A percentile compares a stretch with the other conserved stretches of the same genome.
Evolutionary conservation across 2,797 vertebrate genomes (phyloP).

Genomic region (Rhincodon typus): DNA sequence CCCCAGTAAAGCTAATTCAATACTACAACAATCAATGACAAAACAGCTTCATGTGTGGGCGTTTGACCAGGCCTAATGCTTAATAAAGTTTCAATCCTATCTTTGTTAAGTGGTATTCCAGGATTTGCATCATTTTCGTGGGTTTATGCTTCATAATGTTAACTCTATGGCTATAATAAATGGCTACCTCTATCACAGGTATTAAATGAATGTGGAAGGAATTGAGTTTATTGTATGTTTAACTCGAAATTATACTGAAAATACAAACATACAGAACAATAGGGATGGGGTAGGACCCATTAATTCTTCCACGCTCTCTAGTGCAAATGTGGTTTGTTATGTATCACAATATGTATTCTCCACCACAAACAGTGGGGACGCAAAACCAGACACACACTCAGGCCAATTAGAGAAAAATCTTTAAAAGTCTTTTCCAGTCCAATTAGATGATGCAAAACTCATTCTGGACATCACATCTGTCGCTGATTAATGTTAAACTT

Average conservation of each 20-base stretch:
- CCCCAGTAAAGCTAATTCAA: not conserved
- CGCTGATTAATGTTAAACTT: not conserved
- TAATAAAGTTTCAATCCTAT: not conserved
- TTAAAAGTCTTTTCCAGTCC: not conserved
- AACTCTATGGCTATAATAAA: not conserved
- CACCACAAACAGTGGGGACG: not conserved
- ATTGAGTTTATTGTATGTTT: not conserved
- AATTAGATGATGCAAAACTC: not conserved
- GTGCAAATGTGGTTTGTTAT: not conserved
- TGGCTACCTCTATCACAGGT: not conserved
- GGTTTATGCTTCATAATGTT: not conserved
- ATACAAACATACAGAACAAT: not conserved
- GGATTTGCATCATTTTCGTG: not conserved
- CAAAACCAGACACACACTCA: not conserved
- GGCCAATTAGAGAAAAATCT: not conserved
- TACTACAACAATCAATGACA: not conserved
- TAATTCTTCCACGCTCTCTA: not conserved
- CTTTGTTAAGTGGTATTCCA: not conserved
- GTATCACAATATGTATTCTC: not conserved
- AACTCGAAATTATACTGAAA: not conserved
- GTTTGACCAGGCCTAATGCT: not conserved
- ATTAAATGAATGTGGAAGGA: not conserved
- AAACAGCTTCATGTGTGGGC: not conserved
- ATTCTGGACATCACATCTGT: not conserved
- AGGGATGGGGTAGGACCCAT: not conserved